Evolutionary conservation across 2,113 vertebrate species (phyloP), one percentile per base, ranked within the genome.

Genomic region (Macquaria australasica): DNA sequence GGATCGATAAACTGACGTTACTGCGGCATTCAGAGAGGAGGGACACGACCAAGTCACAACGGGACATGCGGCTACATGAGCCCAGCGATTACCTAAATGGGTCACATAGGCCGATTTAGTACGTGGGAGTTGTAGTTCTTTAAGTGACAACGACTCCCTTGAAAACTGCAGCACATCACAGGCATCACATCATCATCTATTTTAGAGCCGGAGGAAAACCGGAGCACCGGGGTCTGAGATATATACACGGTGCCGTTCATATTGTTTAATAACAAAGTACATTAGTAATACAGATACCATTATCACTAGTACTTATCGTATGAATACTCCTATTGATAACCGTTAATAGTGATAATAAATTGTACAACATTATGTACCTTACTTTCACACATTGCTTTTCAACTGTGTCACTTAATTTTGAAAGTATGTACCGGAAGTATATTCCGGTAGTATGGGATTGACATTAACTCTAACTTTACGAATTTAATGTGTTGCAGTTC

Each of bases 41-140:
- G 51, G 23, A 56, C 37, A 53, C 21, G 1, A 3, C 45, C 23
- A 23, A 71, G 31, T n/a, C 53, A 16, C 34, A 34, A 1, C 34
- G 55, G 39, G 60, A 64, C 70, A 72, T 6, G 31, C 45, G 59
- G 59, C 84, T 68, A 41, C 74, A 82, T 81, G 77, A 87, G 0
- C 79, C 72, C 8, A 14, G 73, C 23, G 84, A 90, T 87, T 88
- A 88, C 41, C 78, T 84, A 50, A 85, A 69, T 43, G 34, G 81
- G 83, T 83, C 83, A 79, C 70, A 14, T 8, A 39, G 34, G 15
- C 62, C 31, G 1, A 20, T 16, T 31, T 55, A 43, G 43, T 39
- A 7, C 23, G 18, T 88, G 91, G 87, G 88, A 86, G 45, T 90
- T 92, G 91, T 92, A 92, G 91, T 92, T 87, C 79, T 84, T 51